A percentile compares a stretch with the other conserved stretches of the same genome.
Conservation (phyloP, 2,113 vertebrate species). For the Sapayoa aenigma region DNA sequence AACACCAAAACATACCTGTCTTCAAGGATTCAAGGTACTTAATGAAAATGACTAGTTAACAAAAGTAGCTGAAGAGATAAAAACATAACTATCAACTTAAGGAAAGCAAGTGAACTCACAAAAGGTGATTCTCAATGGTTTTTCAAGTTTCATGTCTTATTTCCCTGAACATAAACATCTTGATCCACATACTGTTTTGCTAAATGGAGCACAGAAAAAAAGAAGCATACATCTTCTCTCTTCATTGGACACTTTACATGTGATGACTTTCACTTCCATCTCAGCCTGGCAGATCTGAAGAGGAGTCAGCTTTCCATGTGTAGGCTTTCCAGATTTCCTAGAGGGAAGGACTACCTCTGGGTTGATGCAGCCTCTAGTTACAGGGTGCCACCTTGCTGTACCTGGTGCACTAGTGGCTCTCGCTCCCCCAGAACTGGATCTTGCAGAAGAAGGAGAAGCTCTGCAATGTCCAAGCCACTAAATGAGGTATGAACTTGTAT, state of each 20-base stretch:
- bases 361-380: not conserved
- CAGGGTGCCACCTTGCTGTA: not conserved
- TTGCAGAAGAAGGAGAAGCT: not conserved
- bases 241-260: not conserved
- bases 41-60: not conserved
- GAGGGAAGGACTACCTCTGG: not conserved
- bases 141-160: not conserved
- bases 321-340: not conserved
- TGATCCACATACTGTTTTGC: not conserved
- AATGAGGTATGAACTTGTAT: not conserved
- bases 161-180: not conserved
- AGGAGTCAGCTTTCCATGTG: not conserved
- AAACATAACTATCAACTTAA: not conserved
- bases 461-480: not conserved
- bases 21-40: not conserved
- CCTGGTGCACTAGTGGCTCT: not conserved
- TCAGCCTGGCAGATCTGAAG: not conserved
- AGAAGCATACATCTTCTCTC: not conserved
- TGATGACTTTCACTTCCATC: not conserved
- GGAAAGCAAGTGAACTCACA: not conserved
- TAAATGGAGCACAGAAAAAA: not conserved
- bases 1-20: not conserved
- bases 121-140: not conserved
- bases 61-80: not conserved
- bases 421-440: not conserved